A percentile compares a stretch with the other conserved stretches of the same genome.
phyloP scores from a whole-genome alignment of 2,888 invertebrate species.

The Strigamia transsilvanica region DNA sequence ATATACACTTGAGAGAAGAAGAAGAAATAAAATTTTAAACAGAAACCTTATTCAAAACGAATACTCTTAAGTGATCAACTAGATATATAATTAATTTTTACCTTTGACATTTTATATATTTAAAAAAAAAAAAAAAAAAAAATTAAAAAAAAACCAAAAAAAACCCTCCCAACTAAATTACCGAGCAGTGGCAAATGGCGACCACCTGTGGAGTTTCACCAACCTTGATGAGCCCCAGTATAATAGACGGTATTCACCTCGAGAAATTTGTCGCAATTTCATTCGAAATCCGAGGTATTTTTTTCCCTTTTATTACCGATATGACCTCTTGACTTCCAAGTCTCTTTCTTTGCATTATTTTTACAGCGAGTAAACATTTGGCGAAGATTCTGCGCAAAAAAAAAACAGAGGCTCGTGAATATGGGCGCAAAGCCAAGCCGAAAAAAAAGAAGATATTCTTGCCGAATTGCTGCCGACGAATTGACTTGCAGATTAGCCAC shows the following conservation, averaged over 20 bases:
- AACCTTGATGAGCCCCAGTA: constrained; percentile 16
- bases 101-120: constrained; percentile 2
- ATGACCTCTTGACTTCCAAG: constrained; percentile 11
- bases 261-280: constrained; percentile 17
- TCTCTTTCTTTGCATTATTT: constrained; percentile 27
- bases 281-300: not conserved
- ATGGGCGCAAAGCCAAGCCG: constrained; percentile 9
- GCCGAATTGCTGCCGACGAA: constrained; percentile 43
- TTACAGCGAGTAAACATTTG: constrained; percentile 13
- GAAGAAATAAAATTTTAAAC: not conserved
- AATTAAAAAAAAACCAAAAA: not conserved
- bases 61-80: not conserved
- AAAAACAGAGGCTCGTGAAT: constrained; percentile 10
- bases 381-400: not conserved
- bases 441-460: not conserved
- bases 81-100: not conserved
- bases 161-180: not conserved
- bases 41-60: not conserved
- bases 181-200: constrained; percentile 31
- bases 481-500: constrained; percentile 46
- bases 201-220: constrained; percentile 46
- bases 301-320: not conserved
- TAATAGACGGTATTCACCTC: constrained; percentile 9
- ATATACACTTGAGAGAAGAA: not conserved
- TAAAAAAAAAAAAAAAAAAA: not conserved